These are phyloP conservation scores for Scaptomyza hsui DNA, from an alignment of 1,140 invertebrate species.

Conservation along the genomic window DNA sequence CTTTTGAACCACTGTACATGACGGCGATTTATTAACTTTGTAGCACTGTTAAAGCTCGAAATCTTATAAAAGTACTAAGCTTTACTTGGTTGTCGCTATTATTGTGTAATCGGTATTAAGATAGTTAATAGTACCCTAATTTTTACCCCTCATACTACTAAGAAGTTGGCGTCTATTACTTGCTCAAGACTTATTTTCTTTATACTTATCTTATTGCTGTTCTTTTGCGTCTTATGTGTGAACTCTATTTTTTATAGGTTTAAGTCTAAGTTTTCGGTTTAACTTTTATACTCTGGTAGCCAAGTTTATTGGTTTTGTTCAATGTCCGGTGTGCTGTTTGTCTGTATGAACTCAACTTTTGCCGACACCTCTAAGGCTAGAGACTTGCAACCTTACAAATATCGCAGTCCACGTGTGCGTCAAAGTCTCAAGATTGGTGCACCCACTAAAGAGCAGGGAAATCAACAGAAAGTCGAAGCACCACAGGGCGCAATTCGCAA, in stretches of 20 bases:
- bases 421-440: no score
- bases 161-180: constrained; percentile 39
- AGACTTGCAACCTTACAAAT: no score
- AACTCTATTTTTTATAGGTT: constrained; percentile 58
- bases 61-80: constrained; percentile 49
- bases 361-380: no score
- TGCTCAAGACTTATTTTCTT: constrained; percentile 23
- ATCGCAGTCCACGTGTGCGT: no score
- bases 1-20: constrained; percentile 65
- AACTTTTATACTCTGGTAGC: neutral
- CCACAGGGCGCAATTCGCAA: no score
- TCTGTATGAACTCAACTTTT: no score
- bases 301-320: neutral
- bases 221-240: constrained; percentile 50
- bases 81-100: constrained; percentile 31
- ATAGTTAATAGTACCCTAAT: constrained; percentile 44
- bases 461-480: no score
- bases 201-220: constrained; percentile 43
- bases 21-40: constrained; percentile 43
- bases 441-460: no score
- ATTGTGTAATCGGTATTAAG: constrained; percentile 60
- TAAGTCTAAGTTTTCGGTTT: constrained; percentile 64
- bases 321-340: no score
- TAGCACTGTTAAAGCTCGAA: constrained; percentile 28
- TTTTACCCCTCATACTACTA: constrained; percentile 42